Evolutionary conservation across 2,113 vertebrate species (phyloP).

Genomic region (Chloebia gouldiae): DNA sequence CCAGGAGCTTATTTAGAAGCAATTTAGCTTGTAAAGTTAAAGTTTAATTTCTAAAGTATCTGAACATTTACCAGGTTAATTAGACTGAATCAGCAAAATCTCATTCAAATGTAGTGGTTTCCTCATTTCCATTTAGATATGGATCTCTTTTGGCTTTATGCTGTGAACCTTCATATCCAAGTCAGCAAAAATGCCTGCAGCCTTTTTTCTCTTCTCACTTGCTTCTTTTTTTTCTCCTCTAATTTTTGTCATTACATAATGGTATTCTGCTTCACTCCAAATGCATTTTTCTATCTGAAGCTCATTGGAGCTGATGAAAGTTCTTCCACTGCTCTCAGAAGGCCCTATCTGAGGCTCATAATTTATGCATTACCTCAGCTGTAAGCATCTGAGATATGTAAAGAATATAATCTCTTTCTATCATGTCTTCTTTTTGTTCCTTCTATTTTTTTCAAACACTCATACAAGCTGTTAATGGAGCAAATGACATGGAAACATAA

Average conservation of each 20-base stretch:
- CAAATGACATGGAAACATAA: slow-evolving; percentile 47
- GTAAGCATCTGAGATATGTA: not conserved
- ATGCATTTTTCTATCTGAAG: not conserved
- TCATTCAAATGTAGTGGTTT: slow-evolving; percentile 32
- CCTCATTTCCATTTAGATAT: slow-evolving; percentile 44
- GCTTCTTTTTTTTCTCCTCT: not conserved
- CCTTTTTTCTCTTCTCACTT: not conserved
- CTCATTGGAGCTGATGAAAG: not conserved
- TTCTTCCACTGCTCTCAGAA: not conserved
- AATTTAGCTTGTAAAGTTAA: slow-evolving; percentile 37
- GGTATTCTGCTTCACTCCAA: not conserved
- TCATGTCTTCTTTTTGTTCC: slow-evolving; percentile 8
- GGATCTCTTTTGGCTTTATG: not conserved
- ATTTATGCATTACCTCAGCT: not conserved
- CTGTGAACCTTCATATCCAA: slow-evolving; percentile 14
- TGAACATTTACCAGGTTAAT: slow-evolving; percentile 41
- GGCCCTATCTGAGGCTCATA: not conserved
- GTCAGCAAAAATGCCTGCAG: slow-evolving; percentile 3
- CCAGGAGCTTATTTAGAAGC: slow-evolving; percentile 17
- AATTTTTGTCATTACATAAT: not conserved
- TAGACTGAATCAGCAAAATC: slow-evolving; percentile 53
- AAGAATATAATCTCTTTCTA: slow-evolving; percentile 16
- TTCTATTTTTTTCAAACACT: not conserved
- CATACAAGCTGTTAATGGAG: slow-evolving; percentile 26
- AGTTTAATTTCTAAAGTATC: slow-evolving; percentile 42